Evolutionary conservation across 1,140 invertebrate genomes (phyloP).

Genomic region (Proctacanthus coquilletti): DNA sequence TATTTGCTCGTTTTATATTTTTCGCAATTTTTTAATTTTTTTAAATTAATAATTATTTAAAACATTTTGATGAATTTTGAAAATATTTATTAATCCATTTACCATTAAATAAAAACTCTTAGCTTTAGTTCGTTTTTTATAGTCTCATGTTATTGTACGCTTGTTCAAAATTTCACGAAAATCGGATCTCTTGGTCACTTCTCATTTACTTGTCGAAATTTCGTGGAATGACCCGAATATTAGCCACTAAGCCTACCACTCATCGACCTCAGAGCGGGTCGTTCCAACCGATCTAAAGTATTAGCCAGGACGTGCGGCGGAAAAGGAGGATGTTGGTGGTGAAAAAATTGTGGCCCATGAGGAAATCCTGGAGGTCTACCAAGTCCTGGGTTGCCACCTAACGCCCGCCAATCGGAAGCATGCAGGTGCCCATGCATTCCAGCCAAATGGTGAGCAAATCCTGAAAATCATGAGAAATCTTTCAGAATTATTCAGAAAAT

Average conservation of each 20-base stretch:
- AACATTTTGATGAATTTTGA: no score
- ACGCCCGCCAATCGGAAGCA: slow-evolving; percentile 42
- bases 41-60: no score
- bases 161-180: no score
- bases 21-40: no score
- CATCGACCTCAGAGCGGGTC: slow-evolving; percentile 20
- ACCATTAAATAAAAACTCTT: no score
- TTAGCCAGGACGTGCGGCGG: slow-evolving; percentile 39
- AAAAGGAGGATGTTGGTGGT: slow-evolving; percentile 41
- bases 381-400: slow-evolving; percentile 34
- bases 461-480: slow-evolving; percentile 28
- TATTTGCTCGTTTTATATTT: no score
- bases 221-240: no score
- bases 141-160: no score
- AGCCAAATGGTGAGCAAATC: slow-evolving; percentile 47
- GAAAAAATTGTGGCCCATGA: slow-evolving; percentile 29
- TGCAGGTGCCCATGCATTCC: slow-evolving; percentile 35
- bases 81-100: no score
- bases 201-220: no score
- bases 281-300: slow-evolving; percentile 25
- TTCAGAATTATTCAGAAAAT: neutral
- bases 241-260: slow-evolving; percentile 14
- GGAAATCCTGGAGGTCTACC: slow-evolving; percentile 16
- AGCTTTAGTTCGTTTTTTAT: no score
- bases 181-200: no score